A percentile compares a stretch with the other conserved stretches of the same genome.
These are phyloP conservation scores for Crocallis elinguaria DNA, from an alignment of 2,888 invertebrate genomes.

Conservation along the genomic window DNA sequence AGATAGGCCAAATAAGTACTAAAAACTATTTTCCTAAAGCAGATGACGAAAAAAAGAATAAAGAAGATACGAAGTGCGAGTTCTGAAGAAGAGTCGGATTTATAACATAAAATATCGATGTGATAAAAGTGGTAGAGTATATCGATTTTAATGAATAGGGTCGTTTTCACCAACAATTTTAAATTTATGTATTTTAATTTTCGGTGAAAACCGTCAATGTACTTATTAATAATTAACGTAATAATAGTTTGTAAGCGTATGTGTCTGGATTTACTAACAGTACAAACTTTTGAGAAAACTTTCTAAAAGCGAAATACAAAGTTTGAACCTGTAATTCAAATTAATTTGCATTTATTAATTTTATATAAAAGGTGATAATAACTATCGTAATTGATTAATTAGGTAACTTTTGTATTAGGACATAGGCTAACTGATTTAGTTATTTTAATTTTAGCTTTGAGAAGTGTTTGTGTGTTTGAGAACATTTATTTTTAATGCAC, in stretches of 20 bases:
- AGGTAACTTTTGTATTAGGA: conserved; percentile 42
- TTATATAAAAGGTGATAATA: conserved; percentile 60
- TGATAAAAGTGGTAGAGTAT: neutral
- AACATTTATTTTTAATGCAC: conserved; percentile 64
- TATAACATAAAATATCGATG: neutral
- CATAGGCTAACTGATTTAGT: conserved; percentile 57
- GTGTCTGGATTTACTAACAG: conserved; percentile 48
- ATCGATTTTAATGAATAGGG: conserved; percentile 4
- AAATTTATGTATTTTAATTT: neutral
- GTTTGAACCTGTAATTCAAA: conserved; percentile 52
- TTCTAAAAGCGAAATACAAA: conserved; percentile 50
- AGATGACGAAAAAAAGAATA: too few relatives aligned
- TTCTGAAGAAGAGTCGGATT: too few relatives aligned
- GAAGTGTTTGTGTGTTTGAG: conserved; percentile 50
- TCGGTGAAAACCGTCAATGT: conserved; percentile 30
- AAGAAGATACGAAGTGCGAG: too few relatives aligned
- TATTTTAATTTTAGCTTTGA: conserved; percentile 52
- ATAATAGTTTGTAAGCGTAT: conserved; percentile 47
- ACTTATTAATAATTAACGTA: conserved; percentile 34
- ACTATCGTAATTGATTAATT: conserved; percentile 38
- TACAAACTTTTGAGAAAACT: conserved; percentile 60
- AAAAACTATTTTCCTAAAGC: too few relatives aligned
- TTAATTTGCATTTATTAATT: conserved; percentile 73
- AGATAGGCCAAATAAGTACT: too few relatives aligned
- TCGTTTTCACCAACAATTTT: conserved; percentile 1